Evolutionary conservation across 2,888 invertebrate genomes (phyloP).

Genomic region (Julus scanicus): DNA sequence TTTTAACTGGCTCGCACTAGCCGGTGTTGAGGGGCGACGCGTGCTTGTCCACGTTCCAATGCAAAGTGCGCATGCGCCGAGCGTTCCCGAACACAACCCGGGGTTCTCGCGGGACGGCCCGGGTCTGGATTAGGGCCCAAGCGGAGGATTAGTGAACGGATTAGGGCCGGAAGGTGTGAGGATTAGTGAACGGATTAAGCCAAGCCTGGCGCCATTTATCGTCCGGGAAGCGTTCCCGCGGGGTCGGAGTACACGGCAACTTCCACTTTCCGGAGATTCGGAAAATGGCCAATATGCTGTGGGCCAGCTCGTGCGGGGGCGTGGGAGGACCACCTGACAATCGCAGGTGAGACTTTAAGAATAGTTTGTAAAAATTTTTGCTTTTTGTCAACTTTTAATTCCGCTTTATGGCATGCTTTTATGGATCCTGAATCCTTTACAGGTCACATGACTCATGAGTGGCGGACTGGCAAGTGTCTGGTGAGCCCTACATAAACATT

Average conservation of each 20-base stretch:
- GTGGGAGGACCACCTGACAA: slow-evolving; percentile 46
- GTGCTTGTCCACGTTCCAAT: background rate
- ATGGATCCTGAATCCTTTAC: no score
- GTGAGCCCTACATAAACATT: no score
- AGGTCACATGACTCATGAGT: no score
- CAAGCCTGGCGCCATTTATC: background rate
- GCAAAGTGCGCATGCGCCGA: background rate
- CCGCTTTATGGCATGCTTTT: no score
- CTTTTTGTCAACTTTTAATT: no score
- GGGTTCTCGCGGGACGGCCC: slow-evolving; percentile 1
- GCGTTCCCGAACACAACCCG: background rate
- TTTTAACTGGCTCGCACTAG: background rate
- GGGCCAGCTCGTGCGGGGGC: slow-evolving; percentile 50
- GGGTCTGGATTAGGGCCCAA: background rate
- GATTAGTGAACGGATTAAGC: background rate
- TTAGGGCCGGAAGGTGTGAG: background rate
- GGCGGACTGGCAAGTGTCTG: no score
- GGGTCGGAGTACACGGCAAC: background rate
- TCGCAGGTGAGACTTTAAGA: slow-evolving; percentile 36
- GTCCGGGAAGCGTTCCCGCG: background rate
- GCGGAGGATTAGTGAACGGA: background rate
- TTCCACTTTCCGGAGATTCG: background rate
- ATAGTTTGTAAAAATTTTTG: no score
- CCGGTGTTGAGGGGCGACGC: background rate
- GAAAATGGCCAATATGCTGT: slow-evolving; percentile 41